Percentiles rank a stretch among this genome's conserved stretches.
These are phyloP conservation scores for Magallana nippona DNA, from an alignment of 2,888 invertebrate genomes.

Conservation along the genomic window DNA sequence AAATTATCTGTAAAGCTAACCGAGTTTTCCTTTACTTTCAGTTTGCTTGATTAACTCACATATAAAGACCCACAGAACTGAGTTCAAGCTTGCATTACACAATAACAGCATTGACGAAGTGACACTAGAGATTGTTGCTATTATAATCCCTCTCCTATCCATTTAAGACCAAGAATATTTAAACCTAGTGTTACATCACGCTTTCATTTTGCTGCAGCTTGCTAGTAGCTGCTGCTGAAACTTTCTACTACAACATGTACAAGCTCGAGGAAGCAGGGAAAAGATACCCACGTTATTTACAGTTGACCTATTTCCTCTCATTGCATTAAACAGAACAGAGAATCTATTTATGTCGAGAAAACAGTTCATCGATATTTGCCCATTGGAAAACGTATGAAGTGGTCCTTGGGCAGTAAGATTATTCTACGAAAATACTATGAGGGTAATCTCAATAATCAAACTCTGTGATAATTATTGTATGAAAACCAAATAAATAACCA, in stretches of 20 bases:
- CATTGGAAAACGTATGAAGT: not conserved
- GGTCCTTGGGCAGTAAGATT: not conserved
- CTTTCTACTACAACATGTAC: not conserved
- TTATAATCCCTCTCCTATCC: constrained; percentile 18
- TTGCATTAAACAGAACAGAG: not conserved
- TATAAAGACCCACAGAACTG: not conserved
- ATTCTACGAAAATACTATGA: too few relatives aligned
- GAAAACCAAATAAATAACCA: too few relatives aligned
- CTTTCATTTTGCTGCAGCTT: not conserved
- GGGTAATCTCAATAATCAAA: too few relatives aligned
- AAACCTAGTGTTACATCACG: not conserved
- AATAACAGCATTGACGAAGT: not conserved
- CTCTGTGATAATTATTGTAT: too few relatives aligned
- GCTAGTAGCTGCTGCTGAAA: not conserved
- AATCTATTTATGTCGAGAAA: not conserved
- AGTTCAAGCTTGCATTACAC: constrained; percentile 8
- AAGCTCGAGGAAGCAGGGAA: not conserved
- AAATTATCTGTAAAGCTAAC: not conserved
- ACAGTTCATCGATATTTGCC: not conserved
- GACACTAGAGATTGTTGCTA: not conserved
- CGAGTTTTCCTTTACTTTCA: not conserved
- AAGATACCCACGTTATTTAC: not conserved
- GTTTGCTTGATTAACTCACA: constrained; percentile 11
- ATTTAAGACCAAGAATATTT: not conserved
- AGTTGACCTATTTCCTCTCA: constrained; percentile 12